These are phyloP conservation scores for Mirza zaza DNA, from an alignment of 2,113 vertebrate genomes.

Conservation along the genomic window DNA sequence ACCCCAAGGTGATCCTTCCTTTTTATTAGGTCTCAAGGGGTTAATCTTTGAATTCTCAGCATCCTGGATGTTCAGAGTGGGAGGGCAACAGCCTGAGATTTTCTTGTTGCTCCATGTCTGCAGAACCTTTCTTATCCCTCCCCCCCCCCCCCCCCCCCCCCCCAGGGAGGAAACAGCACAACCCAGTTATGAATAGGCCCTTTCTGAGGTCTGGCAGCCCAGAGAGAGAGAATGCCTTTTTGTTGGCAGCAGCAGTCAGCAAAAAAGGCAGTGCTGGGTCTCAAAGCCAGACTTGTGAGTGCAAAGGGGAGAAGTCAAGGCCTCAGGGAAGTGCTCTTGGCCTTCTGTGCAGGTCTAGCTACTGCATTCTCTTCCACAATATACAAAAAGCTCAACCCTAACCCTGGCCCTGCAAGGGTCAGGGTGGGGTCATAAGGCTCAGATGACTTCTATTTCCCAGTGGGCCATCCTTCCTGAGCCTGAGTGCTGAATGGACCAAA, in stretches of 20 bases:
- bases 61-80: background rate
- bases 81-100: background rate
- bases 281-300: slow-evolving; percentile 33
- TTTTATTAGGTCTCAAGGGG: background rate
- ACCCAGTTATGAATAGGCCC: slow-evolving; percentile 61
- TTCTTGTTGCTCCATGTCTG: background rate
- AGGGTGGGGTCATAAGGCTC: background rate
- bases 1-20: background rate
- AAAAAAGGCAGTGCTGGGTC: slow-evolving; percentile 20
- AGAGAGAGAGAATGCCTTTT: slow-evolving; percentile 32
- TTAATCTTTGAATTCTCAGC: background rate
- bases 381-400: background rate
- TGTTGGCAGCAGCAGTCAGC: slow-evolving; percentile 21
- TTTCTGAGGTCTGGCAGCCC: slow-evolving; percentile 46
- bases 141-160: background rate
- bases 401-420: background rate
- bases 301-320: background rate
- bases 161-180: background rate
- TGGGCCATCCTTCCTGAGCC: background rate
- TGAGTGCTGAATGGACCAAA: background rate
- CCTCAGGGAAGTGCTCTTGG: background rate
- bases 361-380: background rate
- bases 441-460: background rate
- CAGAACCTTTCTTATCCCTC: slow-evolving; percentile 4
- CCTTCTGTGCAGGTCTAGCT: background rate